phyloP scores from a whole-genome alignment of 2,797 vertebrate genomes.

The Pseudochaenichthys georgianus region DNA sequence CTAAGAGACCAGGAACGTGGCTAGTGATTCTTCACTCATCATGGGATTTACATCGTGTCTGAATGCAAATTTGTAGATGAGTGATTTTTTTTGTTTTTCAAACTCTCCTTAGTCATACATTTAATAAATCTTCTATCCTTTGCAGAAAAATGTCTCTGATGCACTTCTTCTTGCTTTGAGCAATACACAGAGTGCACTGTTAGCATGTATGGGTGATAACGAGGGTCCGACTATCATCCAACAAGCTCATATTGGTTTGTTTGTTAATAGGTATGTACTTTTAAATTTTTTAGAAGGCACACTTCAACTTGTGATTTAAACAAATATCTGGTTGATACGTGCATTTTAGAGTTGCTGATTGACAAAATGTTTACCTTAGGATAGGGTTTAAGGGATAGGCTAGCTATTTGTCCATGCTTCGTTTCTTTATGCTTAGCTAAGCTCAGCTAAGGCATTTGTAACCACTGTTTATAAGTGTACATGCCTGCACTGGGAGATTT shows the following conservation, averaged over 20 bases:
- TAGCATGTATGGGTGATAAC: constrained; percentile 73
- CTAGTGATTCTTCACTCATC: neutral
- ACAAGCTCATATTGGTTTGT: constrained; percentile 79
- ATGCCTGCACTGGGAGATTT: too few relatives aligned
- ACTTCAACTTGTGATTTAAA: too few relatives aligned
- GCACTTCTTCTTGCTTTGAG: constrained; percentile 79
- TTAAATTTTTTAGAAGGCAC: too few relatives aligned
- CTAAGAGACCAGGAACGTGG: neutral
- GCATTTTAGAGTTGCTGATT: too few relatives aligned
- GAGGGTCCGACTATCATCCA: constrained; percentile 78
- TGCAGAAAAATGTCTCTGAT: constrained; percentile 71
- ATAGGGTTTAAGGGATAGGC: too few relatives aligned
- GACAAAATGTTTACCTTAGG: too few relatives aligned
- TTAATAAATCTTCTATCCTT: constrained; percentile 7
- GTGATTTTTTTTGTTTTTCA: neutral
- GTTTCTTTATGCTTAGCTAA: too few relatives aligned
- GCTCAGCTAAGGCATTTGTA: too few relatives aligned
- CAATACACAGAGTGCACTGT: constrained; percentile 85
- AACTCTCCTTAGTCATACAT: neutral
- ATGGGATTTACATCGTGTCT: neutral
- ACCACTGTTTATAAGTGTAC: too few relatives aligned
- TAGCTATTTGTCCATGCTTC: too few relatives aligned
- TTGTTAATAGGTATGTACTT: constrained; percentile 86
- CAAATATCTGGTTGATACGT: too few relatives aligned
- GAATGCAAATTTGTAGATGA: neutral